Percentiles rank a stretch among this genome's conserved stretches.
Evolutionary conservation across 2,888 invertebrate species (phyloP).

Genomic region (Eilema caniola): DNA sequence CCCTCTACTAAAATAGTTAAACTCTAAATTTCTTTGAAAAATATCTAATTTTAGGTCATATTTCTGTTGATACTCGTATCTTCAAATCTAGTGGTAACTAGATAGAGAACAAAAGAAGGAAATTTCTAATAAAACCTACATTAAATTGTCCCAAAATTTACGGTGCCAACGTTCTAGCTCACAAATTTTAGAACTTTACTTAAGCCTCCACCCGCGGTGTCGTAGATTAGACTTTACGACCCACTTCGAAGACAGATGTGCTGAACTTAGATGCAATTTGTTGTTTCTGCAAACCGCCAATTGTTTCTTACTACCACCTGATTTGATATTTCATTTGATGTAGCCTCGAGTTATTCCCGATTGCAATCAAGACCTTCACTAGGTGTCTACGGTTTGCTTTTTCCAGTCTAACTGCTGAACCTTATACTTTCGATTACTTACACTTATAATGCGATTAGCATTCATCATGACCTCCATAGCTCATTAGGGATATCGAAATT

Average conservation of each 20-base stretch:
- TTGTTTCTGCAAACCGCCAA: conserved; percentile 16
- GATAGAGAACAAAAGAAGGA: not conserved
- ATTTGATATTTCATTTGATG: not conserved
- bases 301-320: not conserved
- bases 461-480: no score
- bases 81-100: no score
- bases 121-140: not conserved
- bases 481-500: no score
- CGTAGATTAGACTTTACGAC: conserved; percentile 41
- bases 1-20: no score
- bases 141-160: conserved; percentile 6
- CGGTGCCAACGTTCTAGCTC: not conserved
- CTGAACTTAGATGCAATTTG: conserved; percentile 27
- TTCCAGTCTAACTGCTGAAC: no score
- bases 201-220: conserved; percentile 15
- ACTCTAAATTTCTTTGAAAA: no score
- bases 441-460: no score
- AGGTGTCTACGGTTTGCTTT: no score
- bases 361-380: no score
- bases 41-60: not conserved
- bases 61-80: not conserved
- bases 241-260: conserved; percentile 31
- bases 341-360: no score
- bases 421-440: no score
- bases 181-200: conserved; percentile 21